Conservation (phyloP, 2,888 invertebrate species). For the Parochlus steinenii region DNA sequence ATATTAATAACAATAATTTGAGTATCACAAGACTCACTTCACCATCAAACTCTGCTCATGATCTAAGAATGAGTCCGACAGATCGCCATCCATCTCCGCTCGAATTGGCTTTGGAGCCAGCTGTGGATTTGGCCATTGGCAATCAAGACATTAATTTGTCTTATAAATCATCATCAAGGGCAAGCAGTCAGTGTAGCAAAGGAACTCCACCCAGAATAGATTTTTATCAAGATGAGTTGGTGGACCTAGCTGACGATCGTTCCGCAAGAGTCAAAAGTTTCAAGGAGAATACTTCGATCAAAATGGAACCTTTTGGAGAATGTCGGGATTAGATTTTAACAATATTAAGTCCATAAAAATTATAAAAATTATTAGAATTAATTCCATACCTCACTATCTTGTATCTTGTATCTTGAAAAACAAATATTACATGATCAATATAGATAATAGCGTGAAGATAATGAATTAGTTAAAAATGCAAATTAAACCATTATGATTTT, state of each 20-base stretch:
- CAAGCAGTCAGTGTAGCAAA: constrained; percentile 16
- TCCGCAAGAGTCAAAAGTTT: no score
- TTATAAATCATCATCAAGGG: constrained; percentile 36
- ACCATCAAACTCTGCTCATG: constrained; percentile 41
- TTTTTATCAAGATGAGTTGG: constrained; percentile 28
- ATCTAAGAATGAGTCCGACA: no score
- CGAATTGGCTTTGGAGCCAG: constrained; percentile 45
- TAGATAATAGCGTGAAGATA: no score
- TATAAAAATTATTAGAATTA: no score
- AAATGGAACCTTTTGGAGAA: constrained; percentile 52
- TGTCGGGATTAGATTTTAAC: constrained; percentile 36
- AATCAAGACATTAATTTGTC: constrained; percentile 46
- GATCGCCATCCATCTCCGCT: no score
- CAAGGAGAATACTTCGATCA: constrained; percentile 42
- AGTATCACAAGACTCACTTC: constrained; percentile 27
- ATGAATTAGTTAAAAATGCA: no score
- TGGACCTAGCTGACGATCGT: constrained; percentile 47
- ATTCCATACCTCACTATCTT: no score
- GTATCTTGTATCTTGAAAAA: no score
- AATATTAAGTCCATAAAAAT: no score
- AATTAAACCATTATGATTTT: no score
- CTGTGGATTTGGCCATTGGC: constrained; percentile 30
- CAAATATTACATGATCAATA: no score
- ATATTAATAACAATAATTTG: constrained; percentile 26
- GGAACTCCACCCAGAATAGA: no score